Evolutionary conservation across 2,888 invertebrate genomes (phyloP).

Genomic region (Pammene fasciana): DNA sequence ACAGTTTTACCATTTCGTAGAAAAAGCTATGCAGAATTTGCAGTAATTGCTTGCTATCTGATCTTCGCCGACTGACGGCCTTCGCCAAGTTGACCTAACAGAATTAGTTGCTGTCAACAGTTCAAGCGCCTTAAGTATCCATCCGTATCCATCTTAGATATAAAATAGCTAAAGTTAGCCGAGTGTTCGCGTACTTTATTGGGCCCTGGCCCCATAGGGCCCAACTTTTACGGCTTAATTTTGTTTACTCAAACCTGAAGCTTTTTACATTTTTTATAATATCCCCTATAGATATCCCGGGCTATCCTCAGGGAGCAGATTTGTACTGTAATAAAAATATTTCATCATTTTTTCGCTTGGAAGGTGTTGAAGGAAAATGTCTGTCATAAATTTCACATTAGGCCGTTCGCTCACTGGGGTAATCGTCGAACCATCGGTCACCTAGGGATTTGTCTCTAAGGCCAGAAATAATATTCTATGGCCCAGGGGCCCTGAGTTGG

Average conservation of each 20-base stretch:
- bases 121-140: not conserved
- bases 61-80: no score
- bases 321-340: constrained; percentile 51
- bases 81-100: no score
- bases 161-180: constrained; percentile 35
- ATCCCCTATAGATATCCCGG: constrained; percentile 39
- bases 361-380: constrained; percentile 48
- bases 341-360: constrained; percentile 48
- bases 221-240: constrained; percentile 41
- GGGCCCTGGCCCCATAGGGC: constrained; percentile 23
- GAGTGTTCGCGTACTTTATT: constrained; percentile 29
- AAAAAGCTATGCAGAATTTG: no score
- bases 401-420: constrained; percentile 35
- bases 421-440: constrained; percentile 34
- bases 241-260: constrained; percentile 40
- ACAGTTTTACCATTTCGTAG: no score
- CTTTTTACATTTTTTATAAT: constrained; percentile 41
- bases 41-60: no score
- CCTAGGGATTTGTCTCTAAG: constrained; percentile 18
- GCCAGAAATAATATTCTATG: not conserved
- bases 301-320: constrained; percentile 45
- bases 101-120: constrained; percentile 21
- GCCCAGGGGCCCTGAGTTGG: not conserved
- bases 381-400: constrained; percentile 45
- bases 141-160: constrained; percentile 16